Percentiles rank a stretch among this genome's conserved stretches.
Conservation (phyloP, 2,113 vertebrate genomes). For the Orthonyx spaldingii region DNA sequence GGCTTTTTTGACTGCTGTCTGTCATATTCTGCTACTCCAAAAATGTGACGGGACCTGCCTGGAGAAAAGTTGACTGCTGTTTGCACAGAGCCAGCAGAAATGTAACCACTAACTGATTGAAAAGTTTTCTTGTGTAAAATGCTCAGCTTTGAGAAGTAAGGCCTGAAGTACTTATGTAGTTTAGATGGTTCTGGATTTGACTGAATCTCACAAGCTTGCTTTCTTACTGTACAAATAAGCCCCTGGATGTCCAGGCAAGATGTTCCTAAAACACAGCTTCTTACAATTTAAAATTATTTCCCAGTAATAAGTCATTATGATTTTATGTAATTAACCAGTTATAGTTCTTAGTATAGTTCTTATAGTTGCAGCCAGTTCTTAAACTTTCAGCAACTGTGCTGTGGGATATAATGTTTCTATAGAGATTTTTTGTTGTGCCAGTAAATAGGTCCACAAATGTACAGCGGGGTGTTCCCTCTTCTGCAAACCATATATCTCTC, state of each 20-base stretch:
- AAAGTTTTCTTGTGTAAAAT: neutral
- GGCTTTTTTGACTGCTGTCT: neutral
- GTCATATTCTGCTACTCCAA: neutral
- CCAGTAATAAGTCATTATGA: constrained; percentile 3
- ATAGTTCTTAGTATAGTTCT: neutral
- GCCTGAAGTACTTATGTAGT: neutral
- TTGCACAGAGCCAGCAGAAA: neutral
- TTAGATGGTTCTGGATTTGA: neutral
- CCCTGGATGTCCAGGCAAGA: neutral
- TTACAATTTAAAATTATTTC: neutral
- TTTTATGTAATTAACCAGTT: neutral
- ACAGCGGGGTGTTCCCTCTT: neutral
- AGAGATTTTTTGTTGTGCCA: constrained; percentile 14
- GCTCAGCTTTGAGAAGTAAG: neutral
- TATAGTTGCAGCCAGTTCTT: constrained; percentile 9
- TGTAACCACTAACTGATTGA: neutral
- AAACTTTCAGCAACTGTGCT: constrained; percentile 48
- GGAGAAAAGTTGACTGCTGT: neutral
- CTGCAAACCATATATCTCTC: neutral
- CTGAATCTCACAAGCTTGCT: neutral
- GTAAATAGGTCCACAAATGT: constrained; percentile 1
- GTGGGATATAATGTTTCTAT: neutral
- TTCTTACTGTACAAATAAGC: neutral
- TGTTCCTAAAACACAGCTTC: neutral
- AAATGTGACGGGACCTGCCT: neutral